Evolutionary conservation across 2,888 invertebrate species (phyloP), one percentile per base, ranked within the genome.

Genomic region (Pachycephus smyrnensis): DNA sequence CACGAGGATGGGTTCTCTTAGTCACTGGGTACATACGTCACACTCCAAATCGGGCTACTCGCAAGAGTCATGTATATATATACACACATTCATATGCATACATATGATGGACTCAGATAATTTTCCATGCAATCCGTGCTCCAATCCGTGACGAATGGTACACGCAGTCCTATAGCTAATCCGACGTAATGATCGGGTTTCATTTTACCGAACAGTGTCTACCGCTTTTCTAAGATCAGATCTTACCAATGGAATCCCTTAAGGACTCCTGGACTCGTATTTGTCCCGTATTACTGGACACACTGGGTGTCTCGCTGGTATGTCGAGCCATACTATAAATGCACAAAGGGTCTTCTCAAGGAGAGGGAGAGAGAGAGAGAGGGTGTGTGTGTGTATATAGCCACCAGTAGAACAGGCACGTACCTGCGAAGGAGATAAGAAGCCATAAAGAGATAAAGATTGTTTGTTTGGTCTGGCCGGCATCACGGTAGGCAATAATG

Each of bases 401-500:
- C 79, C 75, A 80, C 73, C 55, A 55, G 9, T 55, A 23, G 55
- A 55, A 23, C 55, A 55, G 55, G 55, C 55, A 55, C 55, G 55
- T 55, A 55, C 82, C 83, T 76, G 69, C 76, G 80, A 83, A 77
- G 76, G 78, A 79, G 86, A 87, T 86, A 87, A 86, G 84, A 81
- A 40, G 75, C 83, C 81, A 81, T 83, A 84, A 84, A 82, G 82
- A 86, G 85, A 86, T 86, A 87, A 87, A 85, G 82, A 86, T 86
- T 84, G 86, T 87, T 87, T 87, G 86, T 87, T 84, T 85, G 85
- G 85, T 84, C 85, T 83, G 82, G 82, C 80, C 82, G 77, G 55
- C 55, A 55, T 55, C 55, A 55, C 55, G 55, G 55, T 55, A 55
- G 23, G 55, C 55, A 55, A 55, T 55, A 55, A 55, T 55, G 23